A percentile compares a stretch with the other conserved stretches of the same genome.
Evolutionary conservation across 2,797 vertebrate species (phyloP).

Genomic region (Eulemur mongoz): DNA sequence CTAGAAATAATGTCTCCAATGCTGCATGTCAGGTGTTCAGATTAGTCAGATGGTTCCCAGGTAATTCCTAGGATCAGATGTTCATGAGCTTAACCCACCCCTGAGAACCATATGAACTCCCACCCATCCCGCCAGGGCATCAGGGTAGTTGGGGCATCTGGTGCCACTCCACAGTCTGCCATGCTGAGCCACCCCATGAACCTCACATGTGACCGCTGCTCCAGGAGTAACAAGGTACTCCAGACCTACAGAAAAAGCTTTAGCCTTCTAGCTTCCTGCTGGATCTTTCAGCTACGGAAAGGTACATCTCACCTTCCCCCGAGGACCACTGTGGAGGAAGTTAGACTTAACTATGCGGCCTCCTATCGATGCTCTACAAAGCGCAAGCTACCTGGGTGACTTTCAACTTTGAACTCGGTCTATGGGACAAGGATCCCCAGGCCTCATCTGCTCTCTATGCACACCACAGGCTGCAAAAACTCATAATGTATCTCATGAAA

Average conservation of each 20-base stretch:
- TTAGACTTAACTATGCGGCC: not conserved
- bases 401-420: not conserved
- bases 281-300: not conserved
- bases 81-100: conserved; percentile 39
- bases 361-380: not conserved
- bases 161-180: not conserved
- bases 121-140: not conserved
- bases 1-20: conserved; percentile 68
- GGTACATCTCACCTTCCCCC: not conserved
- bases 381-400: not conserved
- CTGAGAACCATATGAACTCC: not conserved
- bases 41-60: conserved; percentile 57
- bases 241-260: not conserved
- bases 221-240: not conserved
- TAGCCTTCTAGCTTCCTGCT: not conserved
- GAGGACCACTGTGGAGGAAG: not conserved
- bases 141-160: not conserved
- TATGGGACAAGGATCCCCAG: not conserved
- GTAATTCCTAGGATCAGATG: conserved; percentile 60
- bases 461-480: not conserved
- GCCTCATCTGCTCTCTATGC: not conserved
- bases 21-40: conserved; percentile 43
- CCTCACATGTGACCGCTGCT: conserved; percentile 8
- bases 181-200: not conserved
- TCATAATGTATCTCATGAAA: not conserved